Evolutionary conservation across 2,888 invertebrate genomes (phyloP), one percentile per base, ranked within the genome.

Genomic region (Drosophila sordidula): DNA sequence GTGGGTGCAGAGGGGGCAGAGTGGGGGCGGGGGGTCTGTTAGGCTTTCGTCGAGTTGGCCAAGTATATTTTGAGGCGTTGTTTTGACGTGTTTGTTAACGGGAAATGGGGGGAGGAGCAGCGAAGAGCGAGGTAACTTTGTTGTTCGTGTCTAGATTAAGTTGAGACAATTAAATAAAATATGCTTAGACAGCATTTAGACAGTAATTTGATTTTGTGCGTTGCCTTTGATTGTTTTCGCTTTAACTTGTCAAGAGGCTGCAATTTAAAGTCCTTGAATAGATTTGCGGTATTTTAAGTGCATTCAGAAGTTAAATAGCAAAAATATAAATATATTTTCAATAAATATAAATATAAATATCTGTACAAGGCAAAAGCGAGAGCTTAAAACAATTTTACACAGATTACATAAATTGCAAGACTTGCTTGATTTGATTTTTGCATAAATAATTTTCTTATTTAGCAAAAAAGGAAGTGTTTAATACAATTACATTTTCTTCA

Each of bases 111-210:
- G 41, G 29, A 3, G 64, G 47, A 8, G 12, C 6, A 9, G 29
- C 29, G 3, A 29, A 18, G 25, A 11, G 11, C 32, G 22, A 6
- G 6, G 38, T 9, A 25, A 14, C 52, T 70, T 78, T 75, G 69
- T 64, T 70, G 59, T 59, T 66, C 56, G 38, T 52, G 55, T 78
- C 58, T 63, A 55, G 75, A 74, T 78, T 75, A 75, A 70, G 75
- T 74, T 73, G 64, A 72, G 71, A 80, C 78, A 80, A 78, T 71
- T 70, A 76, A 76, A 67, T 78, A 59, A 74, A 83, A 86, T 82
- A 72, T 67, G 73, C 67, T 86, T 67, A 88, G 89, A 86, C 88
- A 74, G 69, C 77, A 71, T 67, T 75, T 67, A 88, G 83, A 88
- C 83, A 72, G 70, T 83, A 88, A 83, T 83, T 83, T 79, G 77